Evolutionary conservation across 2,113 vertebrate genomes (phyloP).

Genomic region (Oenanthe melanoleuca): DNA sequence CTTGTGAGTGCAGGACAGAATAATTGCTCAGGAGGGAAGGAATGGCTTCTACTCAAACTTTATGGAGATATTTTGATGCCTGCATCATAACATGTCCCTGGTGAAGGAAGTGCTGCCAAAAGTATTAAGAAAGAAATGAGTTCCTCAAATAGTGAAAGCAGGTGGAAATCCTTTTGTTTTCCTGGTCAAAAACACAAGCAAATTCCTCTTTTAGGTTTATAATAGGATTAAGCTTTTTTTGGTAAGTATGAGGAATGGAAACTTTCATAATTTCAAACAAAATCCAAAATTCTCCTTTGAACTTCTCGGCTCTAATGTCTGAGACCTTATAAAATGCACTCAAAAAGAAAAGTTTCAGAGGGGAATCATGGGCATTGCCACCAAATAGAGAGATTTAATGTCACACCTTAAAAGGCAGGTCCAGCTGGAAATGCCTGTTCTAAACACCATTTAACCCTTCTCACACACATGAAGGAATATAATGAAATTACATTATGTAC

Average conservation of each 20-base stretch:
- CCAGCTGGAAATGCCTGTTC: not conserved
- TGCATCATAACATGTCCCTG: not conserved
- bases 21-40: not conserved
- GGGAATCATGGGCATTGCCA: not conserved
- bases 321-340: not conserved
- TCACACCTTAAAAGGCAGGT: not conserved
- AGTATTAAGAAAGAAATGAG: not conserved
- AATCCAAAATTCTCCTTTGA: not conserved
- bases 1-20: not conserved
- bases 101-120: not conserved
- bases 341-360: not conserved
- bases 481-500: not conserved
- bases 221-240: not conserved
- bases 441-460: not conserved
- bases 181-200: not conserved
- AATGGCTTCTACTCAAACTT: not conserved
- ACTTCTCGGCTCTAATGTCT: not conserved
- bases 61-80: not conserved
- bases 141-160: not conserved
- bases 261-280: not conserved
- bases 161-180: not conserved
- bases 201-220: not conserved
- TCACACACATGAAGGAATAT: not conserved
- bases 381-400: not conserved
- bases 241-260: not conserved